Conservation (phyloP, 2,113 vertebrate species). For the Cynocephalus volans region DNA sequence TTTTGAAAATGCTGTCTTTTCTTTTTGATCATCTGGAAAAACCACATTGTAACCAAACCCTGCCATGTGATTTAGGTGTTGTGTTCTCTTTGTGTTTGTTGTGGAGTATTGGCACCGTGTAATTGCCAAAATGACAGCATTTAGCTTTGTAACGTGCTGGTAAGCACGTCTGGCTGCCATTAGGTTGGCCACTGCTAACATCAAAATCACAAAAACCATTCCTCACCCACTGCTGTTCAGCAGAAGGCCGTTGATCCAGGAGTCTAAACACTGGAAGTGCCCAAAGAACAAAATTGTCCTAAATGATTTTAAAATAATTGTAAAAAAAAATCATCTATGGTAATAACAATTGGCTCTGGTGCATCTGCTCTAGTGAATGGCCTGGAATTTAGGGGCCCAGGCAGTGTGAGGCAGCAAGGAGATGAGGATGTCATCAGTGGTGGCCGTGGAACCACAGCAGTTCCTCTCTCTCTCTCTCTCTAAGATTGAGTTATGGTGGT, state of each 20-base stretch:
- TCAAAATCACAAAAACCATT: constrained; percentile 36
- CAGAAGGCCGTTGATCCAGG: background rate
- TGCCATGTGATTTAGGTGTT: background rate
- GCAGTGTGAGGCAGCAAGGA: background rate
- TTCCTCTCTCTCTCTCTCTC: background rate
- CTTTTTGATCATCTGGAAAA: background rate
- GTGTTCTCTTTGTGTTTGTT: constrained; percentile 58
- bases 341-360: background rate
- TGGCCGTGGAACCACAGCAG: background rate
- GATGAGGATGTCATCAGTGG: background rate
- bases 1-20: constrained; percentile 7
- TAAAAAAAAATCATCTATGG: background rate
- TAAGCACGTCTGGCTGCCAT: constrained; percentile 8
- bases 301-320: constrained; percentile 45
- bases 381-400: background rate
- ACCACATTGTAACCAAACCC: background rate
- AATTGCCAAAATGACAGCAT: constrained; percentile 62
- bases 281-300: constrained; percentile 38
- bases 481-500: background rate
- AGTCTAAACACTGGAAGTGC: constrained; percentile 23
- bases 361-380: background rate
- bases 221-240: background rate
- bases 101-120: constrained; percentile 30
- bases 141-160: constrained; percentile 32
- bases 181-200: background rate